A percentile compares a stretch with the other conserved stretches of the same genome.
These are phyloP conservation scores for Bombylius major DNA, from an alignment of 2,888 invertebrate species.

Conservation along the genomic window DNA sequence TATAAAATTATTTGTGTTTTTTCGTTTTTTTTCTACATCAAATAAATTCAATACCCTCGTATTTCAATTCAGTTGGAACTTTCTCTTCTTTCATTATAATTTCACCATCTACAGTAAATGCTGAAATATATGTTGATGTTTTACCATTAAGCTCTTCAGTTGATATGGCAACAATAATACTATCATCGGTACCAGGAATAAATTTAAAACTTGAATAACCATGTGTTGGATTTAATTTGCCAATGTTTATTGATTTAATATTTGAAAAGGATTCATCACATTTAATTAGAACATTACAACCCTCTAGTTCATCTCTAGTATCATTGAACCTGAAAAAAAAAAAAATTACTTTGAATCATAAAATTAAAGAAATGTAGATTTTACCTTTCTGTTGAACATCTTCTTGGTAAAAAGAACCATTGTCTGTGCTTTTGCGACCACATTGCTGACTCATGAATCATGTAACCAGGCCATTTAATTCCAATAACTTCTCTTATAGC, in stretches of 20 bases:
- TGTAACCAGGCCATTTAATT: slow-evolving; percentile 86
- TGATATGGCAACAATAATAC: slow-evolving; percentile 81
- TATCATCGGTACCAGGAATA: slow-evolving; percentile 78
- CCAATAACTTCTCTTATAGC: slow-evolving; percentile 59
- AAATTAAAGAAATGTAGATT: neutral
- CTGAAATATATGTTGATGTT: slow-evolving; percentile 76
- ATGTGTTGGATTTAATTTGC: slow-evolving; percentile 52
- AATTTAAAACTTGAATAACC: slow-evolving; percentile 98
- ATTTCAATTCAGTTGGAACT: slow-evolving; percentile 67
- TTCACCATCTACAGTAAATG: slow-evolving; percentile 66
- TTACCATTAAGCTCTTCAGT: slow-evolving; percentile 84
- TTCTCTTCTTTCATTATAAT: slow-evolving; percentile 65
- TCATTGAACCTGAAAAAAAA: slow-evolving; percentile 59
- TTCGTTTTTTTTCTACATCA: slow-evolving; percentile 25
- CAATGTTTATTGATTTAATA: slow-evolving; percentile 49
- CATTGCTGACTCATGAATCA: slow-evolving; percentile 90
- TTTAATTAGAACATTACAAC: slow-evolving; percentile 74
- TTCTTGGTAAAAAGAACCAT: slow-evolving; percentile 90
- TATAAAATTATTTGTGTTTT: no score
- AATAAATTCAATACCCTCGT: slow-evolving; percentile 91
- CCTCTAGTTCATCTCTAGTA: slow-evolving; percentile 75
- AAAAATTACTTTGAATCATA: no score
- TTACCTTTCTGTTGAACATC: slow-evolving; percentile 62
- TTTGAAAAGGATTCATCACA: slow-evolving; percentile 64
- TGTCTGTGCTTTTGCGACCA: slow-evolving; percentile 77